phyloP scores from a whole-genome alignment of 2,888 invertebrate genomes.

The Drosophila ochracea region DNA sequence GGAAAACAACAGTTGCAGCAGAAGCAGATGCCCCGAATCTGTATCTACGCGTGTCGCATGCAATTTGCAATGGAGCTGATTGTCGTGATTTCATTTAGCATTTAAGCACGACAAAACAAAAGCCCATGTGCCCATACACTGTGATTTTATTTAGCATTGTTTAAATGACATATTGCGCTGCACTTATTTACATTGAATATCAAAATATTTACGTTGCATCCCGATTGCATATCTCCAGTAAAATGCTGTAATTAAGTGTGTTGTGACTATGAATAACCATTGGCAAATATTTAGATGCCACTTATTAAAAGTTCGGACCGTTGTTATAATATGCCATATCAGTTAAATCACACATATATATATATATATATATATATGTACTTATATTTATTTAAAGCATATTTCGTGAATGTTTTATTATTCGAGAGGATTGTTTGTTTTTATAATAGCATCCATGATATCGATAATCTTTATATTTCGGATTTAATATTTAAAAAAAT shows the following conservation, averaged over 20 bases:
- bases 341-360: not conserved
- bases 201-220: constrained; percentile 50
- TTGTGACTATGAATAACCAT: constrained; percentile 49
- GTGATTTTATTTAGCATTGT: constrained; percentile 56
- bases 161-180: constrained; percentile 44
- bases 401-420: not conserved
- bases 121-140: constrained; percentile 21
- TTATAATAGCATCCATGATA: not conserved
- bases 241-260: constrained; percentile 64
- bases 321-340: constrained; percentile 8
- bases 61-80: constrained; percentile 63
- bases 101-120: constrained; percentile 61
- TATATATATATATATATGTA: not conserved
- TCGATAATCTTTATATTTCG: not conserved
- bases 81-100: constrained; percentile 69
- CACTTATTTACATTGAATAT: constrained; percentile 36
- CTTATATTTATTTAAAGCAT: not conserved
- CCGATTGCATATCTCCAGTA: constrained; percentile 9
- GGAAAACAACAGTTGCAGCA: constrained; percentile 7
- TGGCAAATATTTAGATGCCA: constrained; percentile 33
- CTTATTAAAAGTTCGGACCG: constrained; percentile 5
- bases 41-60: constrained; percentile 48
- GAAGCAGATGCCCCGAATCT: constrained; percentile 21
- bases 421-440: not conserved
- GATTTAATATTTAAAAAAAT: not conserved